Percentiles rank a stretch among this genome's conserved stretches.
Conservation (phyloP, 2,113 vertebrate genomes). For the Corythornis cristatus region DNA sequence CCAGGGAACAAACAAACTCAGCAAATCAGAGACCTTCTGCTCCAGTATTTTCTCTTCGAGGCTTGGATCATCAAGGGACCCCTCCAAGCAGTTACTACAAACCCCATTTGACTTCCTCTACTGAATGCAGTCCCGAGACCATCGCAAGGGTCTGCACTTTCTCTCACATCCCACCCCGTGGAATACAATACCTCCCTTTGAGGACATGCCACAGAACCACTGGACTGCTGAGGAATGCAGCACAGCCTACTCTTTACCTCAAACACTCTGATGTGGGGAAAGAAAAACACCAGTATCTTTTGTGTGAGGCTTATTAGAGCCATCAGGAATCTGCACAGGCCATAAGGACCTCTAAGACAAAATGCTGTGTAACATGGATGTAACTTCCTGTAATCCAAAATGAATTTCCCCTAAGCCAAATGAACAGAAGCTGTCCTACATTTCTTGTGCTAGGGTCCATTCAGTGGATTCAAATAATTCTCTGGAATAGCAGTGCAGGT, state of each 20-base stretch:
- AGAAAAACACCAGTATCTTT: neutral
- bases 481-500: neutral
- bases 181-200: rapidly evolving
- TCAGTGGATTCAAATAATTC: neutral
- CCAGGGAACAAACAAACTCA: neutral
- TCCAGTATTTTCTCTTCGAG: neutral
- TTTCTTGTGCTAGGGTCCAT: neutral
- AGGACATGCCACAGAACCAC: neutral
- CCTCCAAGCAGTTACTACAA: neutral
- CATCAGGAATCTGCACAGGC: neutral
- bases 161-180: neutral
- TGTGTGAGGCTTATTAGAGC: neutral
- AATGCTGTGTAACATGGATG: neutral
- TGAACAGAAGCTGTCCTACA: neutral
- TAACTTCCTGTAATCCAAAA: neutral
- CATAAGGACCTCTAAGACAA: neutral
- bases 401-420: neutral
- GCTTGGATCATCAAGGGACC: neutral
- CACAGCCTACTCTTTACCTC: neutral
- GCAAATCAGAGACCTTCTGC: neutral
- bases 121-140: neutral
- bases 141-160: neutral
- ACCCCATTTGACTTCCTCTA: neutral
- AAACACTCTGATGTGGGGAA: neutral
- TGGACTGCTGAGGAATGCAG: neutral